Evolutionary conservation across 2,113 vertebrate genomes (phyloP), one percentile per base, ranked within the genome.

Genomic region (Cervus canadensis): DNA sequence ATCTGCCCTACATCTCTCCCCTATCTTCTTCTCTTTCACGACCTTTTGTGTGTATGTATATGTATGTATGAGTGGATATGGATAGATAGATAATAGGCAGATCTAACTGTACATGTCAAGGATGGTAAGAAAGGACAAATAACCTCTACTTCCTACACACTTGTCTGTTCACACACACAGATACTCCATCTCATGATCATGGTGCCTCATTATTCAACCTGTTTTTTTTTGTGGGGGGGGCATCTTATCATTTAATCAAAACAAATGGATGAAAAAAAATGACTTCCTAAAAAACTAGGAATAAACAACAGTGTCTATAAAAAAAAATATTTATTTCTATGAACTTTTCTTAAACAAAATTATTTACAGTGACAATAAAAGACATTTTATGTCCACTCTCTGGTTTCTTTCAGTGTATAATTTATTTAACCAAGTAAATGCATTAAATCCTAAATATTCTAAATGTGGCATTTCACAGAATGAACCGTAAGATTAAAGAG

Each of bases 271-370:
- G 3, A 17, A 91, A 52, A 93, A 87, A 52, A 95, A 33, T 56
- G 6, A 84, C 26, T 91, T 96, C 17, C 19, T 57, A 50, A 81
- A 95, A 94, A 94, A 59, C 52, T 87, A 88, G 89, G 36, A 78
- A 86, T 43, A 95, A 89, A 88, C 82, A 87, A 83, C 2, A 85
- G 21, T 59, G 21, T 4, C 45, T 19, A 78, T 74, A 3, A 71
- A 40, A 54, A 54, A 78, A 71, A 74, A 94, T 71, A 60, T 60
- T 52, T 19, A n/a, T 86, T 93, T 94, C 5, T 81, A 7, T 89
- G 43, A 91, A 64, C 25, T 88, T 92, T 85, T 92, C 88, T 95
- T 94, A 91, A 92, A 60, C 54, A 87, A 93, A 96, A 57, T 48
- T 87, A 89, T 54, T 86, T 87, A 59, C 7, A 92, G 7, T 54